These are phyloP conservation scores for Drosophila tripunctata DNA, from an alignment of 2,888 invertebrate species.

Conservation along the genomic window DNA sequence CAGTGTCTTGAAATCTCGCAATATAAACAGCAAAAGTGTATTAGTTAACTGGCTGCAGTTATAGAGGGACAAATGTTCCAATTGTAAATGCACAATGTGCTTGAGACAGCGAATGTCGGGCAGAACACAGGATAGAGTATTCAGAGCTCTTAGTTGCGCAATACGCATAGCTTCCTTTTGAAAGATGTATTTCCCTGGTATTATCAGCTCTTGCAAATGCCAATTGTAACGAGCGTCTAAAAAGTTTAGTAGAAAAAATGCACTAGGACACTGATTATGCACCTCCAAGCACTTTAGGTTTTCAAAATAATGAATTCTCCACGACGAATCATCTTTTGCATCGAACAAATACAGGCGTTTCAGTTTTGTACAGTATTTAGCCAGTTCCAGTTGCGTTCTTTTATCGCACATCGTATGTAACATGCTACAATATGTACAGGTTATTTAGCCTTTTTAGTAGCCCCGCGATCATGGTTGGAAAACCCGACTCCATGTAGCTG, in stretches of 20 bases:
- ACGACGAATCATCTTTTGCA: background rate
- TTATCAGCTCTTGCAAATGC: slow-evolving; percentile 6
- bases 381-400: background rate
- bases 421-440: slow-evolving; percentile 1
- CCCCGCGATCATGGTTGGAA: background rate
- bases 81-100: background rate
- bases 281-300: slow-evolving; percentile 6
- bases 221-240: slow-evolving; percentile 1
- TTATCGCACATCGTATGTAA: background rate
- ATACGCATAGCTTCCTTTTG: background rate
- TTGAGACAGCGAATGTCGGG: slow-evolving; percentile 1
- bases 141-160: background rate
- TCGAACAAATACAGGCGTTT: slow-evolving; percentile 8
- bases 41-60: background rate
- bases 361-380: background rate
- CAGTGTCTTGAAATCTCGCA: background rate
- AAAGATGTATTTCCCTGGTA: slow-evolving; percentile 9
- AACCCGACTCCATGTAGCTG: background rate
- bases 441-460: background rate
- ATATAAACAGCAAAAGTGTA: background rate
- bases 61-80: slow-evolving; percentile 6
- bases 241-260: background rate
- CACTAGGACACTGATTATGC: slow-evolving; percentile 3
- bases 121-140: background rate
- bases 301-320: slow-evolving; percentile 1